These are phyloP conservation scores for Anthonomus grandis DNA, from an alignment of 1,140 invertebrate species.

Conservation along the genomic window DNA sequence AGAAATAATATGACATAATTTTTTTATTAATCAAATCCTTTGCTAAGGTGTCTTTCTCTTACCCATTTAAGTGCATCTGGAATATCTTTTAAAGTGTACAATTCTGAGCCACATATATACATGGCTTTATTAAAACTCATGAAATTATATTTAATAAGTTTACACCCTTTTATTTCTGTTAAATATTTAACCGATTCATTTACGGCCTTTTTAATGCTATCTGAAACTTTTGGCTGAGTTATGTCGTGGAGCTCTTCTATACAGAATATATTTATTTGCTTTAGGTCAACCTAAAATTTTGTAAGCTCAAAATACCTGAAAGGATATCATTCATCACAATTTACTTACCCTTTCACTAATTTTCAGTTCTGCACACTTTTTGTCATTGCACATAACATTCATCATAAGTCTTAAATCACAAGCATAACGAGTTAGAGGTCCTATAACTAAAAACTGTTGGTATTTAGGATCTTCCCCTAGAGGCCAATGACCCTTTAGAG, in stretches of 20 bases:
- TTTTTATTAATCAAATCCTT: not conserved
- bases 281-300: constrained; percentile 63
- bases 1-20: constrained; percentile 40
- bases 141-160: constrained; percentile 49
- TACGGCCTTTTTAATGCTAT: constrained; percentile 66
- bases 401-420: constrained; percentile 68
- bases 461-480: constrained; percentile 47
- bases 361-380: constrained; percentile 48
- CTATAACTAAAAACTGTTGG: constrained; percentile 51
- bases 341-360: constrained; percentile 40
- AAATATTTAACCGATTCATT: constrained; percentile 61
- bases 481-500: constrained; percentile 60
- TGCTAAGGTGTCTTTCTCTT: constrained; percentile 11
- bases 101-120: constrained; percentile 16
- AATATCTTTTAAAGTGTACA: constrained; percentile 28
- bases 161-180: constrained; percentile 53
- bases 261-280: constrained; percentile 70
- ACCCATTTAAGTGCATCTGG: constrained; percentile 33
- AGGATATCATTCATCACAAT: no score
- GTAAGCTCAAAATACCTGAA: no score
- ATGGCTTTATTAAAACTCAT: constrained; percentile 20
- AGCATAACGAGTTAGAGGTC: constrained; percentile 77
- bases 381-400: constrained; percentile 56
- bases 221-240: constrained; percentile 59
- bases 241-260: constrained; percentile 69